Evolutionary conservation across 1,140 invertebrate genomes (phyloP), one percentile per base, ranked within the genome.

Genomic region (Antheraea mylitta): DNA sequence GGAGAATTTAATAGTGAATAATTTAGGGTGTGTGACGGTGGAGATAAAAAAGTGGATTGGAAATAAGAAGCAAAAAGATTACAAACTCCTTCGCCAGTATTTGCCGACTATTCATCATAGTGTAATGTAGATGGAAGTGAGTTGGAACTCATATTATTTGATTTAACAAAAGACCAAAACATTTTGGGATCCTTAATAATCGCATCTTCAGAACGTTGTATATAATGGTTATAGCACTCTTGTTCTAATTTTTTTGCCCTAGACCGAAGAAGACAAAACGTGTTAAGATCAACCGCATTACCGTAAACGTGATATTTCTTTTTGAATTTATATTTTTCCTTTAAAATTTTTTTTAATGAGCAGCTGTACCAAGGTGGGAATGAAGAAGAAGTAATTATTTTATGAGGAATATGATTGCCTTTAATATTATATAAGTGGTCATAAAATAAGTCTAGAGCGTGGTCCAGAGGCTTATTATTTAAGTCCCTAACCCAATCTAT

Each of bases 91-190:
- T 72, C 70, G 11, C 72, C 70, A 16, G 72, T 68, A 7, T 72
- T n/a, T 18, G 68, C 62, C 3, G 66, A 59, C 8, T 68, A 18
- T 6, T 42, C 38, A 6, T 75, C 53, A 45, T 71, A 71, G 8
- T 60, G 36, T 11, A 75, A 18, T 10, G 30, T 45, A 11, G 66
- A 62, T 1, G 74, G 71, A 0, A 76, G n/a, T 11, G 10, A 16
- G 58, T 68, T 66, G 18, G 53, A 38, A 2, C 61, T 61, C 16
- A n/a, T 61, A 22, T 64, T 70, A n/a, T 66, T 69, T 38, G 60
- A 65, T 19, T 73, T 78, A 11, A 72, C 18, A 68, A 60, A 75
- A 2, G 76, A 73, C 67, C 76, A 75, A 61, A 78, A 73, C 4
- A 73, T 6, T 60, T 75, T 73, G 1, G 67, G 71, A n/a, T 73